Percentiles rank a stretch among this genome's conserved stretches.
phyloP scores from a whole-genome alignment of 2,797 vertebrate species.

The Crypturellus tataupa region DNA sequence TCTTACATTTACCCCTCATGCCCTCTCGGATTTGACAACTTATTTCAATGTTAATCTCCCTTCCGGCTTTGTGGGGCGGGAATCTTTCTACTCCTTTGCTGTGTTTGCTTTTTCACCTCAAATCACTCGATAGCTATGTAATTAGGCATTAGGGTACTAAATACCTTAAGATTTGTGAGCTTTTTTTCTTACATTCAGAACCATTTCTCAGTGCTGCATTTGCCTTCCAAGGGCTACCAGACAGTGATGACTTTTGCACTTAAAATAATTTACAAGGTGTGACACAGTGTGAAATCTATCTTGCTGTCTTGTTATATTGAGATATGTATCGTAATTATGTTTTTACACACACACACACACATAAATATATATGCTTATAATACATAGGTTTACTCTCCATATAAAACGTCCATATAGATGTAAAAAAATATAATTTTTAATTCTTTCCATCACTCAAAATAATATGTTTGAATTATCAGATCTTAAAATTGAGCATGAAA shows the following conservation, averaged over 20 bases:
- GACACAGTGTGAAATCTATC: background rate
- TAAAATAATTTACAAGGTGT: background rate
- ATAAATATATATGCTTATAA: background rate
- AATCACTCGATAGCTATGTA: background rate
- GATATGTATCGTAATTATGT: background rate
- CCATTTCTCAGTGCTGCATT: background rate
- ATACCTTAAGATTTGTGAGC: background rate
- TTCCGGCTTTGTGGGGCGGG: background rate
- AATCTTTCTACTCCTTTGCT: background rate
- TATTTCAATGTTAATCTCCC: constrained; percentile 4
- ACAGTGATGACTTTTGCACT: background rate
- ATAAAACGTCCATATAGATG: background rate
- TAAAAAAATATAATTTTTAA: background rate
- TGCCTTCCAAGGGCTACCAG: background rate
- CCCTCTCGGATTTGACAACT: background rate
- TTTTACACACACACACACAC: background rate
- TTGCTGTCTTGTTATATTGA: background rate
- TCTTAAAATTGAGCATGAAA: background rate
- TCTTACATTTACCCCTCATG: background rate
- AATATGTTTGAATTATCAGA: background rate
- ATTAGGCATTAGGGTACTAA: background rate
- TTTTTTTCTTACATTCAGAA: background rate
- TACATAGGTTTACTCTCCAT: background rate
- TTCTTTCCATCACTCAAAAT: background rate
- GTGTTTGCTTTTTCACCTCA: constrained; percentile 10